Percentiles rank a stretch among this genome's conserved stretches.
phyloP scores from a whole-genome alignment of 2,113 vertebrate genomes.

The Prunella himalayana region DNA sequence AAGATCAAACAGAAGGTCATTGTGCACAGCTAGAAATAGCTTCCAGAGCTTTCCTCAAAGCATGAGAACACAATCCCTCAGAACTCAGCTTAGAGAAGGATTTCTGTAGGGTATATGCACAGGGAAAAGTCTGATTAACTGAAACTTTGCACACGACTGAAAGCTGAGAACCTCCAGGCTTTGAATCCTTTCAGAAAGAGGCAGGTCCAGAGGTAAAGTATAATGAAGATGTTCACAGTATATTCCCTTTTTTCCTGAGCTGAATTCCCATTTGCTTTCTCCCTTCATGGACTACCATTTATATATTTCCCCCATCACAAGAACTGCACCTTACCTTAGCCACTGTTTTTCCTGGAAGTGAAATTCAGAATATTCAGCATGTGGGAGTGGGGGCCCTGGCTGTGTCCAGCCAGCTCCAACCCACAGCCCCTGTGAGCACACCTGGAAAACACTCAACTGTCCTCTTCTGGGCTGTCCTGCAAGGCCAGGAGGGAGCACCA shows the following conservation, averaged over 20 bases:
- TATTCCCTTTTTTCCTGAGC: not conserved
- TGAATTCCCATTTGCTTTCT: not conserved
- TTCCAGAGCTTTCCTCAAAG: constrained; percentile 20
- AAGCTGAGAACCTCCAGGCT: constrained; percentile 16
- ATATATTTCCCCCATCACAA: not conserved
- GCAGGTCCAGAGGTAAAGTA: not conserved
- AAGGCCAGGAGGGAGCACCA: not conserved
- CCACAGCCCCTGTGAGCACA: not conserved
- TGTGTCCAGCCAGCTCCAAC: not conserved
- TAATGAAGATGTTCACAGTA: not conserved
- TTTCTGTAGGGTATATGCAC: constrained; percentile 1
- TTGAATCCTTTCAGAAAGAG: not conserved
- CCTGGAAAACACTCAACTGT: not conserved
- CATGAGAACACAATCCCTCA: not conserved
- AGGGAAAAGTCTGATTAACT: not conserved
- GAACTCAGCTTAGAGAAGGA: not conserved
- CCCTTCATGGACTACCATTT: not conserved
- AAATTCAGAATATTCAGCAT: not conserved
- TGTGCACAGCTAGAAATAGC: constrained; percentile 2
- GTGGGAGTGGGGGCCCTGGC: not conserved
- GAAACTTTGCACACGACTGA: not conserved
- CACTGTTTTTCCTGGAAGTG: not conserved
- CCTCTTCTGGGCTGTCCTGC: not conserved
- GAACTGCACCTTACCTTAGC: not conserved
- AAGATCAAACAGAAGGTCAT: constrained; percentile 47